These are phyloP conservation scores for Rhadinocentrus ornatus DNA, from an alignment of 2,797 vertebrate species.

Conservation along the genomic window DNA sequence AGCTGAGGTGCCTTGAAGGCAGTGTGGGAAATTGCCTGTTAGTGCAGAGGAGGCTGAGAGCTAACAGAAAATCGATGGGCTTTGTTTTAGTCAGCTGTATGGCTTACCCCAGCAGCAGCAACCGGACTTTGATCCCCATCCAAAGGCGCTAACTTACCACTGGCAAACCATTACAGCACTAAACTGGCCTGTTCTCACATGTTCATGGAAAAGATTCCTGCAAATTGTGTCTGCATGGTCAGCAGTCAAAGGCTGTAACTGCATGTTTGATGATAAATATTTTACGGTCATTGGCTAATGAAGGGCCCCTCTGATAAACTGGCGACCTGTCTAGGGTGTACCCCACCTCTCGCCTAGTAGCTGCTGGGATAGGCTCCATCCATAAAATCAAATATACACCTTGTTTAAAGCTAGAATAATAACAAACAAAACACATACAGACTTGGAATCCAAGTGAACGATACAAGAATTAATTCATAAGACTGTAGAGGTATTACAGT, in stretches of 20 bases:
- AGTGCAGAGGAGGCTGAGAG: constrained; percentile 54
- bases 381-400: neutral
- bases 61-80: constrained; percentile 72
- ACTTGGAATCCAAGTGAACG: neutral
- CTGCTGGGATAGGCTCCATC: neutral
- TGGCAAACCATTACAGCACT: constrained; percentile 39
- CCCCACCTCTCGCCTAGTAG: no score
- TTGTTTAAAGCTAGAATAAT: constrained; percentile 8
- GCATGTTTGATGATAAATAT: constrained; percentile 10
- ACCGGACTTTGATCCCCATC: constrained; percentile 69
- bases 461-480: neutral
- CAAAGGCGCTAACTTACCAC: constrained; percentile 49
- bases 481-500: neutral
- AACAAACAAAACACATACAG: neutral
- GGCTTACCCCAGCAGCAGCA: constrained; percentile 55
- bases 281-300: constrained; percentile 6
- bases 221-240: constrained; percentile 22
- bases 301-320: neutral
- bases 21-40: constrained; percentile 60
- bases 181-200: constrained; percentile 32
- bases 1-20: constrained; percentile 29
- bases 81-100: constrained; percentile 54
- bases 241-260: constrained; percentile 22
- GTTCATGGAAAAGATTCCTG: constrained; percentile 11
- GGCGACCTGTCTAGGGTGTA: no score